phyloP scores from a whole-genome alignment of 1,140 invertebrate genomes.

The Acyrthosiphon pisum region DNA sequence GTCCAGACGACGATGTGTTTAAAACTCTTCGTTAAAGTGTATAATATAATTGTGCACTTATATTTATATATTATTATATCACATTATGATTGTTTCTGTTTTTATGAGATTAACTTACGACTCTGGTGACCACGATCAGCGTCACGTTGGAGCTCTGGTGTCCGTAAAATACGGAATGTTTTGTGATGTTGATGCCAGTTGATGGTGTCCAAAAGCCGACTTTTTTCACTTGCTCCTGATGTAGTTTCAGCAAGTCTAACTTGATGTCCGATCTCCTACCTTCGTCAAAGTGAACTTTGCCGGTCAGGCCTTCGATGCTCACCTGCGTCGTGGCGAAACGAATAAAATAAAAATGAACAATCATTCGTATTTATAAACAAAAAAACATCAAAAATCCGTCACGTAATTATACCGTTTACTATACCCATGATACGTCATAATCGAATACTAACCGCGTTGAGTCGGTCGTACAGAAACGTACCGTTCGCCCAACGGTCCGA shows the following conservation, averaged over 20 bases:
- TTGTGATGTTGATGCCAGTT: constrained; percentile 80
- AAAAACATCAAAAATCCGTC: not conserved
- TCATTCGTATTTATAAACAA: not conserved
- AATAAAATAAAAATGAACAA: not conserved
- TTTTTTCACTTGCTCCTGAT: constrained; percentile 76
- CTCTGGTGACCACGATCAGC: constrained; percentile 85
- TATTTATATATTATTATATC: too few species aligned
- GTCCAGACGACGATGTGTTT: not conserved
- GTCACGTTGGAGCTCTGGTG: constrained; percentile 85
- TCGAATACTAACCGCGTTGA: constrained; percentile 85
- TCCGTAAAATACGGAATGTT: constrained; percentile 85
- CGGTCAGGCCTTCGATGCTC: constrained; percentile 82
- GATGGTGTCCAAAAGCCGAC: constrained; percentile 83
- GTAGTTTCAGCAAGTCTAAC: constrained; percentile 84
- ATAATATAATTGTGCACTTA: not conserved
- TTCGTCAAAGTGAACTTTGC: constrained; percentile 84
- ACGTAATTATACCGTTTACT: not conserved
- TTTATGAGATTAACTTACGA: constrained; percentile 68
- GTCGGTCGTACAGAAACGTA: constrained; percentile 93
- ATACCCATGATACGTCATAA: not conserved
- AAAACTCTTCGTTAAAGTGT: not conserved
- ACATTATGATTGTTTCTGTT: not conserved
- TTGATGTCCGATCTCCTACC: constrained; percentile 84
- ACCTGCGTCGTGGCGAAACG: constrained; percentile 67
- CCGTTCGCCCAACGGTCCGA: constrained; percentile 81